Evolutionary conservation across 1,140 invertebrate genomes (phyloP), one percentile per base, ranked within the genome.

Genomic region (Drosophila sulfurigaster): DNA sequence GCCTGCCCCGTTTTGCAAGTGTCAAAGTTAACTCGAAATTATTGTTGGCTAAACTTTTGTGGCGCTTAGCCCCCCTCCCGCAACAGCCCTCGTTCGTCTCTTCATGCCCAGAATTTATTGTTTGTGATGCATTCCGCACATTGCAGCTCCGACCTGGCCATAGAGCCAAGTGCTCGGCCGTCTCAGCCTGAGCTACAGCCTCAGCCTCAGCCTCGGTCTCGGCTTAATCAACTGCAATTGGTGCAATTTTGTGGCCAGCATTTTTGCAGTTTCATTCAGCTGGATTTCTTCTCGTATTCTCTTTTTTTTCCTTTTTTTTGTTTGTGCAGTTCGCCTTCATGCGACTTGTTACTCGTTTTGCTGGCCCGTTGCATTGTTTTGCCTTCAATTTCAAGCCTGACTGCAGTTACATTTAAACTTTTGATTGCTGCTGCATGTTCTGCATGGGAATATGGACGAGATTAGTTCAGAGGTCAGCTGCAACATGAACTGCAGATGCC

Each of bases 11-110:
- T 70, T 81, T 88, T 88, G 77, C 83, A 88, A 88, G 83, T 88
- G 83, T 88, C 83, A 88, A 88, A 88, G 85, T 88, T 88, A 88
- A 88, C 83, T 89, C 83, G 83, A 88, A 88, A 88, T 88, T 88
- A 88, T 88, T 88, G 83, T 88, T 88, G 83, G 83, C 83, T 88
- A 88, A 88, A 88, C 83, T 88, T 88, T 88, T 88, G 80, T 89
- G 83, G 83, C 85, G 83, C 85, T 88, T 87, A 83, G 83, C 35
- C 41, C 11, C 65, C 8, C 38, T 4, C 28, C 20, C 20, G 20
- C 20, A 25, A 7, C 35, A 5, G 5, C 16, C 32, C 38, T 46
- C n/a, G 5, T 11, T 45, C n/a, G 48, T 13, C 41, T 65, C 69
- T 54, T 28, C 41, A 30, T 59, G 35, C 60, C 25, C 58, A 58